Percentiles rank a stretch among this genome's conserved stretches.
These are phyloP conservation scores for Gnathonemus echidnorhynchus DNA, from an alignment of 2,113 vertebrate species.

Conservation along the genomic window DNA sequence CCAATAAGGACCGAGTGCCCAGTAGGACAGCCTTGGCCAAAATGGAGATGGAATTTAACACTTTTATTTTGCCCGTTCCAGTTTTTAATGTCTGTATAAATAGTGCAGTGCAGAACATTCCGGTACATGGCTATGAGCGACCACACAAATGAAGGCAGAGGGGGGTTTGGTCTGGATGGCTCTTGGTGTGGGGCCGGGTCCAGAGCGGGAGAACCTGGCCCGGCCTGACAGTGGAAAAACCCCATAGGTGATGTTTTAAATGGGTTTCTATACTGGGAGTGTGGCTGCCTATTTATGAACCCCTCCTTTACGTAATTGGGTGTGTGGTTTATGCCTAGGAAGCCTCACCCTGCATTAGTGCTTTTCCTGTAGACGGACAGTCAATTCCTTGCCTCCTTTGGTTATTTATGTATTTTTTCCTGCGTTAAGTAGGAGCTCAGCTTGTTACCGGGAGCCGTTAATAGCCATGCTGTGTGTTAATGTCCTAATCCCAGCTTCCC, in stretches of 20 bases:
- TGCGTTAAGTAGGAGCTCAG: neutral
- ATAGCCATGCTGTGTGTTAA: neutral
- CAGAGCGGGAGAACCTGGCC: neutral
- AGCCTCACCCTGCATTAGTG: neutral
- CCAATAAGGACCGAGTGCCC: neutral
- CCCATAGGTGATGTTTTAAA: neutral
- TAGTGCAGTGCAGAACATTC: neutral
- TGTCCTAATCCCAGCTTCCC: neutral
- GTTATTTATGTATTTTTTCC: neutral
- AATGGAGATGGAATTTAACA: neutral
- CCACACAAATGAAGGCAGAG: neutral
- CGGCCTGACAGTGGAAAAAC: neutral
- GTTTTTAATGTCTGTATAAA: neutral
- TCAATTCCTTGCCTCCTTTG: slow-evolving; percentile 4
- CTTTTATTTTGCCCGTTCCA: neutral
- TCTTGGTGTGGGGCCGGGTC: neutral
- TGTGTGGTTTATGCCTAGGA: neutral
- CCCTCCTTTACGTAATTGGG: neutral
- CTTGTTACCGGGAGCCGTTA: neutral
- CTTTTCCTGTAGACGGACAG: neutral
- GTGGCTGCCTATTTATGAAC: neutral
- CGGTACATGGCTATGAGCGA: neutral
- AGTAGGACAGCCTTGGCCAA: neutral
- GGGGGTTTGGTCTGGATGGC: neutral
- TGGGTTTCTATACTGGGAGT: neutral